Base-by-base conservation (phyloP, 2,888 invertebrate genomes). In the Patella ulyssiponensis region DNA sequence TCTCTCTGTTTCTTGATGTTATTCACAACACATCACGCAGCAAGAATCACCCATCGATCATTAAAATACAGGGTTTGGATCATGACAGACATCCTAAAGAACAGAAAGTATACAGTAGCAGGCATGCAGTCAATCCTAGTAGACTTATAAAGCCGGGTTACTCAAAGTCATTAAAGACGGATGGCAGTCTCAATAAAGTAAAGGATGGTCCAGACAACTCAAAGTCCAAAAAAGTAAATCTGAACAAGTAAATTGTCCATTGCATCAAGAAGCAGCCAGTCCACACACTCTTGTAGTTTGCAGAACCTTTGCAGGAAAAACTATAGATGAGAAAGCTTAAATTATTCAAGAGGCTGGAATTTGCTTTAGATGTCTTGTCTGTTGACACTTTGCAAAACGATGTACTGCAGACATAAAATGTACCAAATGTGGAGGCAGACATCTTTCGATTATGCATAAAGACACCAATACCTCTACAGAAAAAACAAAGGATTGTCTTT, bases 331-430 rank as follows among this genome's bases (percentile, higher is more conserved):
- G 14, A 64, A 23, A 64, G 20, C n/a, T 11, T 9, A 64, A 20
- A 64, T 64, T 64, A 23, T 64, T 20, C 64, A 23, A 64, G 64
- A 64, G 23, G 64, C 64, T 20, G 2, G 12, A n/a, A 64, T 64
- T 20, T 64, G 64, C 20, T 64, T 64, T 23, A n/a, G 64, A 64
- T 20, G 64, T 64, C 64, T 64, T 5, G 64, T 64, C 64, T 12
- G 23, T n/a, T 9, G 23, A 64, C 64, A 64, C 14, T 64, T 64
- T 12, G n/a, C 64, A 7, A 20, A 64, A 64, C 12, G 12, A 20
- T 64, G 64, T 64, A 64, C n/a, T 9, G 64, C 64, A 9, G 64
- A 64, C 23, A 23, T 64, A 14, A 64, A 64, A 64, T 64, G 64
- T 12, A 11, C 64, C 64, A 64, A n/a, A 9, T 64, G 64, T 64